Conservation (phyloP, 2,797 vertebrate species). For the Acrossocheilus wenchowensis region DNA sequence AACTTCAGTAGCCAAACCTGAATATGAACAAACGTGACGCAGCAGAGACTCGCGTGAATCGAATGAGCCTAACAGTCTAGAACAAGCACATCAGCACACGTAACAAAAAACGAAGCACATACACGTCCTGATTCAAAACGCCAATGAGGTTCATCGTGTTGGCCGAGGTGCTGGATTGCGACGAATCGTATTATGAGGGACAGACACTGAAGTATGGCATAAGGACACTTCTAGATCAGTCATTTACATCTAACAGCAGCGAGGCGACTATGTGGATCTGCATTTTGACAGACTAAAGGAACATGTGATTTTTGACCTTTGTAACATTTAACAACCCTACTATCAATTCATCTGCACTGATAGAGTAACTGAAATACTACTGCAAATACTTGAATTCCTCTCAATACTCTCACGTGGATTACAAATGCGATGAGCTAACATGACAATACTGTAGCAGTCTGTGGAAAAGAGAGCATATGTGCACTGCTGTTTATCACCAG, state of each 20-base stretch:
- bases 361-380: slow-evolving; percentile 25
- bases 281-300: slow-evolving; percentile 9
- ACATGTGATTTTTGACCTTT: neutral
- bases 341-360: neutral
- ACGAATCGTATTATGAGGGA: slow-evolving; percentile 54
- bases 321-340: neutral
- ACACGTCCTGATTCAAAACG: slow-evolving; percentile 44
- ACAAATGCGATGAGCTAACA: slow-evolving; percentile 7
- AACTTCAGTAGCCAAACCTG: slow-evolving; percentile 38
- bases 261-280: slow-evolving; percentile 36
- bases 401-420: slow-evolving; percentile 14
- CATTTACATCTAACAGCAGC: slow-evolving; percentile 51
- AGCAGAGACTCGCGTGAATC: slow-evolving; percentile 5
- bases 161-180: slow-evolving; percentile 61
- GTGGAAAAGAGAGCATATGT: slow-evolving; percentile 1
- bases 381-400: slow-evolving; percentile 31
- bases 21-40: slow-evolving; percentile 35
- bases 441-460: slow-evolving; percentile 43
- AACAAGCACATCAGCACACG: slow-evolving; percentile 35
- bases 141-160: slow-evolving; percentile 42
- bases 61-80: slow-evolving; percentile 43
- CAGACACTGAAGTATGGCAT: slow-evolving; percentile 71
- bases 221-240: slow-evolving; percentile 82
- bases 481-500: slow-evolving; percentile 2
- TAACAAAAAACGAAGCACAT: slow-evolving; percentile 17